A percentile compares a stretch with the other conserved stretches of the same genome.
Conservation (phyloP, 2,888 invertebrate genomes). For the Adela reaumurella region DNA sequence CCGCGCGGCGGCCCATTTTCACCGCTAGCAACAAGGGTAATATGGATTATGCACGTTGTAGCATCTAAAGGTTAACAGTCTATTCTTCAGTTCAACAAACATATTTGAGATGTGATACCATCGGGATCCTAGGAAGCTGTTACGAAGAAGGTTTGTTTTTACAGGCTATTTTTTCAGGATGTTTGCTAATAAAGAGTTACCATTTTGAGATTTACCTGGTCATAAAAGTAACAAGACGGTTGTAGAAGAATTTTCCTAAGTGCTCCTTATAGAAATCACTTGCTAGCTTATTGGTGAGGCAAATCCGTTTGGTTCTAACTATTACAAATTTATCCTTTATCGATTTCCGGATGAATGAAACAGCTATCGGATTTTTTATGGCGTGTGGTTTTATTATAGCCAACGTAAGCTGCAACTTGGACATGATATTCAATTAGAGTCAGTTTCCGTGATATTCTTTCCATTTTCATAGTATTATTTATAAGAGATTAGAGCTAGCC, state of each 20-base stretch:
- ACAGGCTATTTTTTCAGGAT: no score
- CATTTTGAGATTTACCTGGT: constrained; percentile 56
- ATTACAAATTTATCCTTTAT: constrained; percentile 71
- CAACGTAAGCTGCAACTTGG: constrained; percentile 68
- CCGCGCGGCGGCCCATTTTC: no score
- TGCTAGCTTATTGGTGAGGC: constrained; percentile 60
- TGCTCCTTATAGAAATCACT: constrained; percentile 81
- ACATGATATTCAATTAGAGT: constrained; percentile 22
- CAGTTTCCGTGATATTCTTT: no score
- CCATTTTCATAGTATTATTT: no score
- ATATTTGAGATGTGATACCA: no score
- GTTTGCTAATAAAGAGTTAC: background rate
- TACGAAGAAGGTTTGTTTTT: no score
- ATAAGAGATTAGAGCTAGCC: no score
- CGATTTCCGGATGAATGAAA: constrained; percentile 64
- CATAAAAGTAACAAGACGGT: constrained; percentile 79
- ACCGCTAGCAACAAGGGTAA: no score
- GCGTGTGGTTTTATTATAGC: constrained; percentile 87
- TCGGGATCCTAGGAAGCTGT: no score
- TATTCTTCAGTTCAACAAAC: no score
- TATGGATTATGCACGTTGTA: no score
- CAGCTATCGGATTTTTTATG: constrained; percentile 69
- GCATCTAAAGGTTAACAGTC: no score
- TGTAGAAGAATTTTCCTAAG: constrained; percentile 76
- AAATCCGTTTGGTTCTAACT: constrained; percentile 63